Evolutionary conservation across 2,797 vertebrate species (phyloP).

Genomic region (Coracias cyanogaster): DNA sequence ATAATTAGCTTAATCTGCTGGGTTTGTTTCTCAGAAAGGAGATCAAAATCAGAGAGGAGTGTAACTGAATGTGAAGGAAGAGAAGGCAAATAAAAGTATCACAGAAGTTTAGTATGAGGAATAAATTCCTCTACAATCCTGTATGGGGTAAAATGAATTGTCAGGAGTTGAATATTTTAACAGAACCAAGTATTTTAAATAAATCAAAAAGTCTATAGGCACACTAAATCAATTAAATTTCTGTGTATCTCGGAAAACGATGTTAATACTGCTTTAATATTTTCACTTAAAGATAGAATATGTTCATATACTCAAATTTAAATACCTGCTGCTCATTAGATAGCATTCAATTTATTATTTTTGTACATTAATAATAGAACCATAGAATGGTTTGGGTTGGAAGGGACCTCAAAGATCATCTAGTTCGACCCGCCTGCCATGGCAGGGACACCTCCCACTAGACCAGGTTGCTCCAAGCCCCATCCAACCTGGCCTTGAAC

Average conservation of each 20-base stretch:
- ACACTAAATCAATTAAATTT: background rate
- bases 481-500: too few species aligned
- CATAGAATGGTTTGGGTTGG: too few species aligned
- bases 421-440: too few species aligned
- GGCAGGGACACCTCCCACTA: too few species aligned
- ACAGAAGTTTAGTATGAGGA: background rate
- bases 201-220: background rate
- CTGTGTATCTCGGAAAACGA: background rate
- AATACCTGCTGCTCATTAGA: background rate
- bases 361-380: background rate
- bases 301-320: background rate
- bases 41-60: conserved; percentile 5
- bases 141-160: background rate
- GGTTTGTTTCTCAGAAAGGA: background rate
- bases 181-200: too few species aligned
- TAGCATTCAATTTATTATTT: background rate
- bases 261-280: background rate
- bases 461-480: too few species aligned
- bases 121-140: background rate
- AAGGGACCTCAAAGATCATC: too few species aligned
- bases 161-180: background rate
- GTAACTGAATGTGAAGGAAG: background rate
- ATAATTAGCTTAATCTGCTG: conserved; percentile 9
- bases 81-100: background rate
- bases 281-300: background rate